These are phyloP conservation scores for Spodoptera littoralis DNA, from an alignment of 2,888 invertebrate genomes.

Conservation along the genomic window DNA sequence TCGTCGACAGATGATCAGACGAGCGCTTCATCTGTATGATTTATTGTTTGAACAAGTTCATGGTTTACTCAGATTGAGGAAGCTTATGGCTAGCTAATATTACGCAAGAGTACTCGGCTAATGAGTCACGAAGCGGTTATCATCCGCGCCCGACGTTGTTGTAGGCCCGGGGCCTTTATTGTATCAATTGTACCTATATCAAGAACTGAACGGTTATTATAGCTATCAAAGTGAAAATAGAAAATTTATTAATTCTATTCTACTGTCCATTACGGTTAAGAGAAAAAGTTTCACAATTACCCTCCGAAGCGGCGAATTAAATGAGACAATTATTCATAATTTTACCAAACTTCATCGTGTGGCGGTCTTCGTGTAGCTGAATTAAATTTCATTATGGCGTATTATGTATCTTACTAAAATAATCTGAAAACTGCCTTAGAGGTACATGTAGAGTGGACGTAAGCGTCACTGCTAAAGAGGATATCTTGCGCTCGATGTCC, in stretches of 20 bases:
- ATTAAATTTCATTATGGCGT: not conserved
- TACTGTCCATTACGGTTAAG: conserved; percentile 50
- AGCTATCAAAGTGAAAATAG: conserved; percentile 55
- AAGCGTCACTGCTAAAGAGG: too few relatives aligned
- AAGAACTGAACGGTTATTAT: conserved; percentile 56
- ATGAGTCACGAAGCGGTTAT: too few relatives aligned
- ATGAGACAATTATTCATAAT: conserved; percentile 19
- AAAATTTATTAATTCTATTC: conserved; percentile 58
- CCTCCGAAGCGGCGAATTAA: conserved; percentile 32
- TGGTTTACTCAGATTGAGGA: too few relatives aligned
- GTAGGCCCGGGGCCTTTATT: too few relatives aligned
- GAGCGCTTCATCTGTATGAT: too few relatives aligned
- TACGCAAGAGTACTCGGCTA: too few relatives aligned
- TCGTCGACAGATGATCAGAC: too few relatives aligned
- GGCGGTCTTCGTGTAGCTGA: not conserved
- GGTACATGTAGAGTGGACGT: too few relatives aligned
- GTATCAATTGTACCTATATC: conserved; percentile 19
- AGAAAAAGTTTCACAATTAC: conserved; percentile 40
- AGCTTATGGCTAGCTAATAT: too few relatives aligned
- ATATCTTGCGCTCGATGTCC: too few relatives aligned
- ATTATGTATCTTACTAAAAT: not conserved
- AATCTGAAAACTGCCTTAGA: not conserved
- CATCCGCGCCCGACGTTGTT: too few relatives aligned
- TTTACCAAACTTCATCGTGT: conserved; percentile 11
- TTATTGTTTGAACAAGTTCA: too few relatives aligned